Conservation (phyloP, 2,797 vertebrate species). For the Thaleichthys pacificus region DNA sequence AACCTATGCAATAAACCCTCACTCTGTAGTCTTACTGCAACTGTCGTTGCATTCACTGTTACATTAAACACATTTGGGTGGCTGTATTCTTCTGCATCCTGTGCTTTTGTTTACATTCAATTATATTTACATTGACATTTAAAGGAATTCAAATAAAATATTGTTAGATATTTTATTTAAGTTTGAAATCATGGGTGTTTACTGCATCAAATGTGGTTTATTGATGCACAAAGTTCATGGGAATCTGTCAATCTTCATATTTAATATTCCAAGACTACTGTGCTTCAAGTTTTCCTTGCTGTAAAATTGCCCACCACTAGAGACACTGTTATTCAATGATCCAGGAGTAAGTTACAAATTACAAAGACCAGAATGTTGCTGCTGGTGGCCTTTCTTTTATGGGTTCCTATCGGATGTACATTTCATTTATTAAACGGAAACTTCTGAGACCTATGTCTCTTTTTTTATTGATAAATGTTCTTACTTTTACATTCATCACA, state of each 20-base stretch:
- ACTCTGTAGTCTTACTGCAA: conserved; percentile 47
- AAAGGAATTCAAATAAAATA: neutral
- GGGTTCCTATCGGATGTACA: no score
- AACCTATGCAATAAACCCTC: conserved; percentile 71
- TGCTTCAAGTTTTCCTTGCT: neutral
- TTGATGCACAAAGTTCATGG: neutral
- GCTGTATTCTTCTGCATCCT: conserved; percentile 47
- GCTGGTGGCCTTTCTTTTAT: no score
- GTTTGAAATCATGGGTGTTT: neutral
- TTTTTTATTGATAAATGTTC: no score
- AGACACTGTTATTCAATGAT: neutral
- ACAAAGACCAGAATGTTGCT: neutral
- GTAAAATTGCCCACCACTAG: neutral
- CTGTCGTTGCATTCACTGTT: conserved; percentile 58
- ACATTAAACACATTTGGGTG: conserved; percentile 66
- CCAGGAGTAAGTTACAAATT: neutral
- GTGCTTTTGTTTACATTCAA: conserved; percentile 15
- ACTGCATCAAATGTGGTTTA: neutral
- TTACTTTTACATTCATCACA: no score
- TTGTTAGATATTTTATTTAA: neutral
- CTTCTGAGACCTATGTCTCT: no score
- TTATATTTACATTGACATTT: neutral
- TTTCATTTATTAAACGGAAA: no score
- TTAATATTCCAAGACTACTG: neutral
- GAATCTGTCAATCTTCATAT: neutral